Evolutionary conservation across 2,797 vertebrate species (phyloP).

Genomic region (Eurystomus glaucurus): DNA sequence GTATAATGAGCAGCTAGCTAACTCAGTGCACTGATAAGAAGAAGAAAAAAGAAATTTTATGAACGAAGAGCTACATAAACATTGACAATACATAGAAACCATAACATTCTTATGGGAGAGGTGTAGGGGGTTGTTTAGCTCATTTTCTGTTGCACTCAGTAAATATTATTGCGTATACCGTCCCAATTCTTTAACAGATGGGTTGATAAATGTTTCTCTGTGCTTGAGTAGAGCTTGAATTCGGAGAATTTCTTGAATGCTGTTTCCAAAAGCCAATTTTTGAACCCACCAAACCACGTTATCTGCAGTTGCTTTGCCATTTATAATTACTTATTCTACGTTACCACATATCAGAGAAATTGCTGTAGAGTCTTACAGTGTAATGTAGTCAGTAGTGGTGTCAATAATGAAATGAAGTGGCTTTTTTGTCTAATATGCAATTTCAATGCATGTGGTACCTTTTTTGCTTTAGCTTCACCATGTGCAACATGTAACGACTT

Average conservation of each 20-base stretch:
- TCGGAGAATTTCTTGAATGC: not conserved
- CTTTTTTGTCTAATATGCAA: not conserved
- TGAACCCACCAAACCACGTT: not conserved
- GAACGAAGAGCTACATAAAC: not conserved
- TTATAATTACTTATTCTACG: not conserved
- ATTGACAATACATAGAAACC: not conserved
- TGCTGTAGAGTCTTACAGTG: not conserved
- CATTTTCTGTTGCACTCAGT: not conserved
- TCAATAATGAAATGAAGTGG: not conserved
- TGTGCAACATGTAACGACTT: not conserved
- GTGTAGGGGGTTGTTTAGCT: not conserved
- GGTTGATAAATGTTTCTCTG: not conserved
- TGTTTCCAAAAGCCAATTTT: not conserved
- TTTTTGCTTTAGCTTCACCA: not conserved
- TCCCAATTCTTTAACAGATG: not conserved
- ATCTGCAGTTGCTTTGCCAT: not conserved
- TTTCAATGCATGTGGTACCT: not conserved
- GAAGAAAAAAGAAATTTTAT: not conserved
- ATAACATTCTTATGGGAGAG: not conserved
- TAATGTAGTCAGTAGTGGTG: not conserved
- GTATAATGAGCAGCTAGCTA: not conserved
- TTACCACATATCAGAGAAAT: not conserved
- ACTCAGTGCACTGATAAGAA: not conserved
- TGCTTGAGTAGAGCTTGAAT: not conserved
- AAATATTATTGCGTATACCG: not conserved